Conservation (phyloP, 92 coral and sea anemone species). For the Virgularia gustaviana region DNA sequence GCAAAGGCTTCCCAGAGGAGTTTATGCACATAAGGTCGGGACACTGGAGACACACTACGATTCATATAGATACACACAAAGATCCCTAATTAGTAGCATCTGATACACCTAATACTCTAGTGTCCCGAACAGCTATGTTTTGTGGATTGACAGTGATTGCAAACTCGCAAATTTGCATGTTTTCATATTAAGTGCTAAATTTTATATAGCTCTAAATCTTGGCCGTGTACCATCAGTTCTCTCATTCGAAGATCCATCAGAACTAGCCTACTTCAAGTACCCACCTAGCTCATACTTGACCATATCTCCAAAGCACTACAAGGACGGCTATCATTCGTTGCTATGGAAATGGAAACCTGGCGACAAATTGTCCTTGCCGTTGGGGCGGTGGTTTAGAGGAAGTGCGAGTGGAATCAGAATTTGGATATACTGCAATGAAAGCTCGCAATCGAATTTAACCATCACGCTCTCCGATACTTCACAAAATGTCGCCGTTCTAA, state of each 20-base stretch:
- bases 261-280: slow-evolving; percentile 12
- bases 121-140: no score
- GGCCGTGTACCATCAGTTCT: background rate
- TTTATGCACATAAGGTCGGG: no score
- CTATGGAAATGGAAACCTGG: slow-evolving; percentile 31
- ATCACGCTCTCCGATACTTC: slow-evolving; percentile 8
- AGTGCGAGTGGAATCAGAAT: slow-evolving; percentile 34
- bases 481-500: background rate
- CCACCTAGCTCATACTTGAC: slow-evolving; percentile 2
- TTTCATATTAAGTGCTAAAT: no score
- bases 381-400: background rate
- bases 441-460: background rate
- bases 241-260: slow-evolving; percentile 23
- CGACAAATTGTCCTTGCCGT: slow-evolving; percentile 13
- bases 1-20: no score
- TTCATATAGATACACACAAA: no score
- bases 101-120: no score
- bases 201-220: background rate
- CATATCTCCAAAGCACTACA: slow-evolving; percentile 19
- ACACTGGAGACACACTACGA: no score
- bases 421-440: slow-evolving; percentile 55
- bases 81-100: no score
- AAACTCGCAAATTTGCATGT: no score
- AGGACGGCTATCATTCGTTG: slow-evolving; percentile 38
- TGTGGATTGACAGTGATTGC: no score